phyloP scores from a whole-genome alignment of 2,797 vertebrate species.

The Allobates femoralis region DNA sequence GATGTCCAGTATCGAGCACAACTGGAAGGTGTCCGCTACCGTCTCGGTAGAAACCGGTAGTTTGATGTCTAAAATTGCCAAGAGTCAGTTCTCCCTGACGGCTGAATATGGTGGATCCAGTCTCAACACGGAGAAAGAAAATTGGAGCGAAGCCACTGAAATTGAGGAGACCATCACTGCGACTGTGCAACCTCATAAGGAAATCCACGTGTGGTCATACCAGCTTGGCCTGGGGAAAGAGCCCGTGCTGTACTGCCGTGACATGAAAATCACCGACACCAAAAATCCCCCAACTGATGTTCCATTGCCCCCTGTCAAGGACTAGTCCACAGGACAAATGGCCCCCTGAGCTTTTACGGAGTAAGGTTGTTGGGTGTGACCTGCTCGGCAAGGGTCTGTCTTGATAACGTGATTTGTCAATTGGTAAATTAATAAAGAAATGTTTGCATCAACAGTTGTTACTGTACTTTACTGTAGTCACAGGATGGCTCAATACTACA shows the following conservation, averaged over 20 bases:
- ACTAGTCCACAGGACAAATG: slow-evolving; percentile 6
- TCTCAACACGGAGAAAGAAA: slow-evolving; percentile 52
- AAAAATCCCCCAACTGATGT: slow-evolving; percentile 34
- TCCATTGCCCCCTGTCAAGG: slow-evolving; percentile 42
- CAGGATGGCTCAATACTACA: too few relatives aligned
- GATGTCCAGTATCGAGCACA: slow-evolving; percentile 50
- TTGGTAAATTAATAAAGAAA: too few relatives aligned
- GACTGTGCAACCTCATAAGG: slow-evolving; percentile 28
- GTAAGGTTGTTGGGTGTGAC: neutral
- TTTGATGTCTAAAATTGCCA: neutral
- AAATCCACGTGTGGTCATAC: slow-evolving; percentile 51
- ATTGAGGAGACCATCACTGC: slow-evolving; percentile 42
- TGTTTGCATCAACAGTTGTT: too few relatives aligned
- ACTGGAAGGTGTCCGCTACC: slow-evolving; percentile 33
- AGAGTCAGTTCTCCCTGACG: slow-evolving; percentile 26
- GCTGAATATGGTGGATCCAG: slow-evolving; percentile 35
- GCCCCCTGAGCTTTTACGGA: neutral
- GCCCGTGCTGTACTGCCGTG: slow-evolving; percentile 48
- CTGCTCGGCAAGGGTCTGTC: too few relatives aligned
- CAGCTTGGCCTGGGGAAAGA: slow-evolving; percentile 50
- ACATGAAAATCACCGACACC: slow-evolving; percentile 19
- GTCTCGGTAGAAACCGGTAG: slow-evolving; percentile 31
- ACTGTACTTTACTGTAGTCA: too few relatives aligned
- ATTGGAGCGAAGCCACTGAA: slow-evolving; percentile 53
- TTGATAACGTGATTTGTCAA: too few relatives aligned